Percentiles rank a stretch among this genome's conserved stretches.
Conservation (phyloP, 1,140 invertebrate genomes). For the Oryctes rhinoceros region DNA sequence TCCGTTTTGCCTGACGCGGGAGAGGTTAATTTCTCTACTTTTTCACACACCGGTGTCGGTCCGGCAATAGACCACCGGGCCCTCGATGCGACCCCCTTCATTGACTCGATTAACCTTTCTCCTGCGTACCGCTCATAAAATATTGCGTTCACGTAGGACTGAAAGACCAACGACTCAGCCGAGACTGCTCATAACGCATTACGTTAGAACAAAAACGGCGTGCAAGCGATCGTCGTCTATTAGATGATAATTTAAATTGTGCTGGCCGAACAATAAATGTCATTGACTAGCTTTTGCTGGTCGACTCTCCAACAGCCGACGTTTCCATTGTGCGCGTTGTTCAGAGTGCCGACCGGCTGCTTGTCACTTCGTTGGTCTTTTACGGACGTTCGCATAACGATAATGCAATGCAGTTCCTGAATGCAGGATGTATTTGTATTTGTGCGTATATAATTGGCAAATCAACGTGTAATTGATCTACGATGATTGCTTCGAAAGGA, state of each 20-base stretch:
- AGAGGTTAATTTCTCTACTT: constrained; percentile 5
- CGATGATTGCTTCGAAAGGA: too few relatives aligned
- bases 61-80: not conserved
- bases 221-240: not conserved
- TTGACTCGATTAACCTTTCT: constrained; percentile 5
- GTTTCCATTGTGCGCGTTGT: too few relatives aligned
- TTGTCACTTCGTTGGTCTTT: too few relatives aligned
- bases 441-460: too few relatives aligned
- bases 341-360: too few relatives aligned
- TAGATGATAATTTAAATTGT: constrained; percentile 12
- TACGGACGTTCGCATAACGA: too few relatives aligned
- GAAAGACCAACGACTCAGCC: not conserved
- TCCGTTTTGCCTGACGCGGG: not conserved
- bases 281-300: not conserved
- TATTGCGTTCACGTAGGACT: not conserved
- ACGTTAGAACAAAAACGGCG: not conserved
- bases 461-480: too few relatives aligned
- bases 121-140: not conserved
- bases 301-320: not conserved
- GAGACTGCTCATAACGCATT: not conserved
- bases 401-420: too few relatives aligned
- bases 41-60: not conserved
- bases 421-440: too few relatives aligned
- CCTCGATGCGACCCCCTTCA: not conserved
- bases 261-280: not conserved